These are phyloP conservation scores for Phaenicophaeus curvirostris DNA, from an alignment of 2,797 vertebrate species.

Conservation along the genomic window DNA sequence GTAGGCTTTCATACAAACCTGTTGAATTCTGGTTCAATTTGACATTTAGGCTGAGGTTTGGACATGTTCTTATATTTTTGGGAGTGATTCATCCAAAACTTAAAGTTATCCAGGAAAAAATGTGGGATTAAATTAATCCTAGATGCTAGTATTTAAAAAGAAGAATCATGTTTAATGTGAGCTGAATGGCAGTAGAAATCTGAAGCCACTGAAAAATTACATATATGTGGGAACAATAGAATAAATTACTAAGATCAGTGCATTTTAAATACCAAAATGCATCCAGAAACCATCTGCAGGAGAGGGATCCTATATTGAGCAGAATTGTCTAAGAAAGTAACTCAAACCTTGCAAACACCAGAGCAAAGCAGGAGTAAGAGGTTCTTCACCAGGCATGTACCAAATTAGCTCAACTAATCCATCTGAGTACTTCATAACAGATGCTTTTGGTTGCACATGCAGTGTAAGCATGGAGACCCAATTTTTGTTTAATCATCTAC, in stretches of 20 bases:
- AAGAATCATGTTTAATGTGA: constrained; percentile 37
- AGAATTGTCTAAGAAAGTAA: not conserved
- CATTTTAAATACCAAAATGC: not conserved
- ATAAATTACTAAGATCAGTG: not conserved
- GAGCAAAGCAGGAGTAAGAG: not conserved
- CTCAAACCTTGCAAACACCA: not conserved
- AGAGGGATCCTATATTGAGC: not conserved
- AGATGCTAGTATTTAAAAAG: constrained; percentile 54
- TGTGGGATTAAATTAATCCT: constrained; percentile 67
- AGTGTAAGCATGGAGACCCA: not conserved
- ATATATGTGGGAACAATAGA: constrained; percentile 17
- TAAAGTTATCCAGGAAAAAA: constrained; percentile 65
- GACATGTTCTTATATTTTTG: constrained; percentile 40
- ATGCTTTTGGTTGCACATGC: not conserved
- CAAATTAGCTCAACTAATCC: not conserved
- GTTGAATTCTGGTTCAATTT: constrained; percentile 48
- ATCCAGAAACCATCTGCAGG: not conserved
- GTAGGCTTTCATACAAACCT: constrained; percentile 57
- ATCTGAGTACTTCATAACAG: not conserved
- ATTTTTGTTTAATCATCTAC: not conserved
- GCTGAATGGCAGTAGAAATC: constrained; percentile 47
- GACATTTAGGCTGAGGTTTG: constrained; percentile 55
- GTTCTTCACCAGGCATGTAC: not conserved
- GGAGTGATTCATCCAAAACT: constrained; percentile 60
- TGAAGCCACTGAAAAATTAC: constrained; percentile 47